These are phyloP conservation scores for Protosalanx chinensis DNA, from an alignment of 2,797 vertebrate genomes.

Conservation along the genomic window DNA sequence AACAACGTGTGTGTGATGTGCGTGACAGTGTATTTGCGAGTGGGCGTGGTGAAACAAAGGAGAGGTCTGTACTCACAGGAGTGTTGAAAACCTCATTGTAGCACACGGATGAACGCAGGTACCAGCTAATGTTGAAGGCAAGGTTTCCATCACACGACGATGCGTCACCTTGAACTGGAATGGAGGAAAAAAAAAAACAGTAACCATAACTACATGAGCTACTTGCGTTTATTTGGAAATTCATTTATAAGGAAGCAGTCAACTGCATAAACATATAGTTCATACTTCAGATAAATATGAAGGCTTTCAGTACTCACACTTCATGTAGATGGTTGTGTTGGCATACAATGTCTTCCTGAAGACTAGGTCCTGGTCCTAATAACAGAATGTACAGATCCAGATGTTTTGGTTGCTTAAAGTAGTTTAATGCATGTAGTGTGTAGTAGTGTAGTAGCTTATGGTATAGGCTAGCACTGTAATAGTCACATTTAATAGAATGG, in stretches of 20 bases:
- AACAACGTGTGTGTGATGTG: neutral
- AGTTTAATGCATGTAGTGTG: too few species aligned
- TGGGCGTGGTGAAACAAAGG: neutral
- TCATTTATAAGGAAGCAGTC: neutral
- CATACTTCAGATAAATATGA: neutral
- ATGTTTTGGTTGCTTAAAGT: neutral
- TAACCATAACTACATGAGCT: neutral
- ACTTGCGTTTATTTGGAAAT: neutral
- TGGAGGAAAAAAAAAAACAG: slow-evolving; percentile 4
- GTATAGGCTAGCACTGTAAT: too few species aligned
- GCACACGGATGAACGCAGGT: slow-evolving; percentile 89
- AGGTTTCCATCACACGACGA: slow-evolving; percentile 75
- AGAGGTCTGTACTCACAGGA: slow-evolving; percentile 72
- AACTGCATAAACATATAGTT: neutral
- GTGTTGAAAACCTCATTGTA: slow-evolving; percentile 96
- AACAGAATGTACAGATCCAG: slow-evolving; percentile 41
- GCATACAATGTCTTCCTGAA: slow-evolving; percentile 90
- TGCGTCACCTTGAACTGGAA: slow-evolving; percentile 79
- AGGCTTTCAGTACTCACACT: slow-evolving; percentile 77
- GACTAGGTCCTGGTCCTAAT: slow-evolving; percentile 75
- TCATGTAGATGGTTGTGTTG: slow-evolving; percentile 88
- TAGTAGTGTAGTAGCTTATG: too few species aligned
- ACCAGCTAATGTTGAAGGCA: slow-evolving; percentile 88
- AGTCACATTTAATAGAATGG: too few species aligned
- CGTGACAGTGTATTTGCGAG: neutral